Evolutionary conservation across 2,113 vertebrate species (phyloP), one percentile per base, ranked within the genome.

Genomic region (Chamaetylas fuelleborni): DNA sequence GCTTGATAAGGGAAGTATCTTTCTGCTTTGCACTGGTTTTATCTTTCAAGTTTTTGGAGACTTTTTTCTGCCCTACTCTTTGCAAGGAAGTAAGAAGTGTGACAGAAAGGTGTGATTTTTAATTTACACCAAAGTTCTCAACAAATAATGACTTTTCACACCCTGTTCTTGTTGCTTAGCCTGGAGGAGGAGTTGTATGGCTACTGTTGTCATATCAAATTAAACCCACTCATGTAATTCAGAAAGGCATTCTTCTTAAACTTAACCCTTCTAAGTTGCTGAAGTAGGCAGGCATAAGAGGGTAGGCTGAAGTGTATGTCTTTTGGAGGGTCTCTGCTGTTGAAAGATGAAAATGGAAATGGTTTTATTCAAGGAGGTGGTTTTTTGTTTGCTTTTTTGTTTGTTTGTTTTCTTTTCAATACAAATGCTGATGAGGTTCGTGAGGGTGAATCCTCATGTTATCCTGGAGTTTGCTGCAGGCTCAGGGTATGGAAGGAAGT

Each of bases 121-220:
- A 98, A 98, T 98, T 98, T 98, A 97, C 97, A 98, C 96, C 95
- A 93, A 70, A 95, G 88, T 95, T 96, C 96, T 97, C 38, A 89
- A 54, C 96, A 98, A 98, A 97, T 98, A 98, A 98, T 98, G 97
- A 98, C 97, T 98, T 98, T 98, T 98, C 97, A 98, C 97, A 97
- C 97, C 93, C 94, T 60, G 88, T 86, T 97, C 74, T 77, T 87
- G 88, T 95, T 96, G 94, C 94, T 95, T 97, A 96, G 96, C 96
- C 95, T 96, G 80, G 71, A 57, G 97, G 96, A 97, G 96, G 96
- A 94, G 95, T 77, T 96, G 74, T 84, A 90, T 88, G 96, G 96
- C 97, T 95, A 97, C 97, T 97, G 97, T 97, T 98, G 97, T 96
- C 69, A 13, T 86, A 91, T 93, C 95, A 97, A 93, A 95, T 97